Evolutionary conservation across 2,113 vertebrate species (phyloP), one percentile per base, ranked within the genome.

Genomic region (Poeciliopsis occidentalis): DNA sequence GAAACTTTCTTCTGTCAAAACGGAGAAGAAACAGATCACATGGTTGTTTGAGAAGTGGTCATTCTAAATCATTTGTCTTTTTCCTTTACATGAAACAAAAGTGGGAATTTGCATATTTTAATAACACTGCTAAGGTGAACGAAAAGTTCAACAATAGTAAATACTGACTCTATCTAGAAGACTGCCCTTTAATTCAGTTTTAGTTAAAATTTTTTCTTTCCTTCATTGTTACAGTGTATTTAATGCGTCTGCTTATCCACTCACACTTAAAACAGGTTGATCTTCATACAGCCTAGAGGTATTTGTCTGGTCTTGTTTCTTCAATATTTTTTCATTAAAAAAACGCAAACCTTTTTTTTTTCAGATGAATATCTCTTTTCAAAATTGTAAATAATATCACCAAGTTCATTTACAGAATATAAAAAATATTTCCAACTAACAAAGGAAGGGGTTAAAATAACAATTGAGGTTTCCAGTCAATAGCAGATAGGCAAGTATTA

Each of bases 91-190:
- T 79, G 76, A 90, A 92, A 88, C 89, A 86, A 89, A 91, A 88
- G 60, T 68, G 88, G 67, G 85, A 63, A 67, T 82, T 83, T 91
- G 85, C 78, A 92, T 94, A 86, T 85, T 83, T 85, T 82, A 73
- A 83, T 92, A 92, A 94, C 87, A 93, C 88, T 89, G 90, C 83
- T 91, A 91, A 90, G 90, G 86, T 91, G 92, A 94, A 93, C 78
- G 62, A 87, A 92, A 89, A 84, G 62, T 87, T 72, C 73, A 86
- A 82, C 85, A 83, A 91, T 83, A 82, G 84, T 86, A 88, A 94
- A 94, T 93, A 91, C 90, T 91, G 89, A 91, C 80, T 91, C 90
- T 87, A 90, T 85, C 88, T 71, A 85, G 47, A 87, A 91, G 91
- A 91, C 81, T 73, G 84, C 83, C 71, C 74, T 85, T 84, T 80